Percentiles rank a stretch among this genome's conserved stretches.
Conservation (phyloP, 2,888 invertebrate genomes). For the Mythimna vitellina region DNA sequence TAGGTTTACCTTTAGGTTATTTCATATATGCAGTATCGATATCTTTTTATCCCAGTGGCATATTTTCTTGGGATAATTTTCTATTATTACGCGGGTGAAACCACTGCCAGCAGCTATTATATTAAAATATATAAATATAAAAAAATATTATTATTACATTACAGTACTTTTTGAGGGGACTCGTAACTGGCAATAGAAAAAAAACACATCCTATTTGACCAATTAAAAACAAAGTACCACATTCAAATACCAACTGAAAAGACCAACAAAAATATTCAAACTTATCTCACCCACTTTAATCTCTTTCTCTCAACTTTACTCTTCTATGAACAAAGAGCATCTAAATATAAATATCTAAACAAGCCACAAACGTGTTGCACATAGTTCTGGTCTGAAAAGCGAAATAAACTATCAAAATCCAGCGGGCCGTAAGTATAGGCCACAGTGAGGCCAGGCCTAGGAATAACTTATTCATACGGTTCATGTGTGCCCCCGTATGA, state of each 20-base stretch:
- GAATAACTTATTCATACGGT: constrained; percentile 81
- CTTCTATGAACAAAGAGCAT: constrained; percentile 7
- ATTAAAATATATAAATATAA: too few species aligned
- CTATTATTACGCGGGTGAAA: too few species aligned
- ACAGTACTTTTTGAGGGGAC: too few species aligned
- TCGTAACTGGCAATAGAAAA: too few species aligned
- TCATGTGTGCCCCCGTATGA: constrained; percentile 67
- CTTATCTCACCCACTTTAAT: neutral
- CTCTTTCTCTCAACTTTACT: constrained; percentile 7
- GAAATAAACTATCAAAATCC: constrained; percentile 77
- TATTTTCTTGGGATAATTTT: too few species aligned
- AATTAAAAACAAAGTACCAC: neutral
- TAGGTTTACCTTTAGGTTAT: too few species aligned
- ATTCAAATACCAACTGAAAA: neutral
- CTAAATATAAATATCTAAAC: constrained; percentile 43
- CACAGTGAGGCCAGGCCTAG: constrained; percentile 66
- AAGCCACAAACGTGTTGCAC: constrained; percentile 54
- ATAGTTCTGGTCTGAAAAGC: constrained; percentile 62
- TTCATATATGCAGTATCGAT: too few species aligned
- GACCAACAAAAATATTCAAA: neutral
- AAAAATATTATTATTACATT: too few species aligned
- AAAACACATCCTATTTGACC: neutral
- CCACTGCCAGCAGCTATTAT: too few species aligned
- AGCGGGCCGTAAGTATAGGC: constrained; percentile 60
- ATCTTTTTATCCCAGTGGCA: too few species aligned